Conservation (phyloP, 2,113 vertebrate species). For the Dromaius novaehollandiae region DNA sequence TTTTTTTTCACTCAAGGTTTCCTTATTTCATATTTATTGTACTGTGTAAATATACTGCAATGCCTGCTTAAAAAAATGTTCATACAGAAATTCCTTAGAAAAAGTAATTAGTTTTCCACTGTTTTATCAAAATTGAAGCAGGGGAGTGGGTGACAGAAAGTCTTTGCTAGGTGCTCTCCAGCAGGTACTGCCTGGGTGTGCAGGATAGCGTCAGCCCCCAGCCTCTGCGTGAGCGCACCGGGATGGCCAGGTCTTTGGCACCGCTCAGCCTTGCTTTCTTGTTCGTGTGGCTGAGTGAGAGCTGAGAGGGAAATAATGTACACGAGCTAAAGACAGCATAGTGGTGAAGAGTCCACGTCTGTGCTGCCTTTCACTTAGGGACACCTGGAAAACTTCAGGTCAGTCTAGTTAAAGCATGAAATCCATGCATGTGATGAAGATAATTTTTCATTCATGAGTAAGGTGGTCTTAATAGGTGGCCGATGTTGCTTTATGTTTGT, state of each 20-base stretch:
- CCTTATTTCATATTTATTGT: background rate
- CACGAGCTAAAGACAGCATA: accelerated
- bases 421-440: background rate
- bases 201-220: background rate
- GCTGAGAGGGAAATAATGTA: background rate
- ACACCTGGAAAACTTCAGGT: background rate
- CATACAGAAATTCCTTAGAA: background rate
- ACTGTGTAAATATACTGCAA: accelerated
- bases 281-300: no score
- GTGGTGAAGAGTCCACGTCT: background rate
- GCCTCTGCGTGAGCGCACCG: background rate
- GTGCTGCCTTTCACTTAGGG: background rate
- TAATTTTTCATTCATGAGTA: background rate
- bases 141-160: background rate
- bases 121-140: background rate
- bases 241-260: background rate
- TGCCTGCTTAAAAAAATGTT: background rate
- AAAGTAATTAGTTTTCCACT: background rate
- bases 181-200: background rate
- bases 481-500: background rate
- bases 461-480: background rate
- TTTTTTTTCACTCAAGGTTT: background rate
- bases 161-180: background rate
- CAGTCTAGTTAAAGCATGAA: background rate
- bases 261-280: background rate